Conservation (phyloP, 1,140 invertebrate species). For the Tetragnatha versicolor region DNA sequence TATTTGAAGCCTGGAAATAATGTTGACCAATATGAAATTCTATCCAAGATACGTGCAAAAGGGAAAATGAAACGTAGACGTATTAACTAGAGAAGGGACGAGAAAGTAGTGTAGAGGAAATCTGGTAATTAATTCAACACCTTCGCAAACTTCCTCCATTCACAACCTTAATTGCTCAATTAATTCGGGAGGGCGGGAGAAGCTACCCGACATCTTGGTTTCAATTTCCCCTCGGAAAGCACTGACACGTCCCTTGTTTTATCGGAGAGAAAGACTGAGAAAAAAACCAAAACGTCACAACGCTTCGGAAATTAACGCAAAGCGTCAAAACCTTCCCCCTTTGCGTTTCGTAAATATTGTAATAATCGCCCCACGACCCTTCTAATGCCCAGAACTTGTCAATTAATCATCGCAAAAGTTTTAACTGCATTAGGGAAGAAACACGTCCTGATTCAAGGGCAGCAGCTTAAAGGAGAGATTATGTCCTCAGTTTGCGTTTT, state of each 20-base stretch:
- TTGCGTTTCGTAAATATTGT: background rate
- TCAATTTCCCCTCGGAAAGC: background rate
- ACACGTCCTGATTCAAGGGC: no score
- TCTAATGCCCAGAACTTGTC: background rate
- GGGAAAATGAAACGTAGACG: no score
- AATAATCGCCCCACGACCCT: background rate
- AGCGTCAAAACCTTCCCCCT: background rate
- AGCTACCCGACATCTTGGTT: background rate
- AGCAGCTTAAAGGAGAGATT: no score
- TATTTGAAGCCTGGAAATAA: no score
- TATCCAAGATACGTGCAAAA: no score
- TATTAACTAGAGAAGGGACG: no score
- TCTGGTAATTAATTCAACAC: no score
- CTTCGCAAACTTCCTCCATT: no score
- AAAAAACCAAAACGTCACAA: background rate
- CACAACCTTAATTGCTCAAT: background rate
- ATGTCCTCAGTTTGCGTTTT: no score
- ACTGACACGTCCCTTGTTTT: background rate
- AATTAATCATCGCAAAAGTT: conserved; percentile 15
- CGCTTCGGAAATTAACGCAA: background rate
- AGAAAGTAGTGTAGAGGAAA: no score
- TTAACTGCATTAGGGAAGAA: no score
- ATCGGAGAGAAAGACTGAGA: background rate
- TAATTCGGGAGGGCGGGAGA: background rate
- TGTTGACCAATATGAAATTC: no score